A percentile compares a stretch with the other conserved stretches of the same genome.
These are phyloP conservation scores for Halictus quadricinctus DNA, from an alignment of 2,888 invertebrate genomes.

Conservation along the genomic window DNA sequence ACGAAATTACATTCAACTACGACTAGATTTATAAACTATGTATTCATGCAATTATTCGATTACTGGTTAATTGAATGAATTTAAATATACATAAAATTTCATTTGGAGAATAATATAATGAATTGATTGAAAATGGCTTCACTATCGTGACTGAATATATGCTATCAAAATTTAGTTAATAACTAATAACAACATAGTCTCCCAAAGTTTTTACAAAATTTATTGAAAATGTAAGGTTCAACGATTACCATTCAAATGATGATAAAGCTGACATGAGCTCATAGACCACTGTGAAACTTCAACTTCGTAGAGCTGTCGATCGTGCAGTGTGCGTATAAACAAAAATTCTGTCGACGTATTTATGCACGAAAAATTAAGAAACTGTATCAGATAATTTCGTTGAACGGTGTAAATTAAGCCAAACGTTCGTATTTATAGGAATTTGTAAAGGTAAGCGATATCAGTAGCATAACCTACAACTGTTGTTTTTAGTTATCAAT, in stretches of 20 bases:
- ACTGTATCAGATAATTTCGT: not conserved
- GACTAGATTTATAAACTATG: not conserved
- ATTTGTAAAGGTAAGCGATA: not conserved
- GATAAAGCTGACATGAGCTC: not conserved
- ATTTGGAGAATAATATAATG: not conserved
- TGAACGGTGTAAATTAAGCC: not conserved
- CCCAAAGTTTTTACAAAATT: not conserved
- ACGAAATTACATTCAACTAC: not conserved
- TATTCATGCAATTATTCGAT: not conserved
- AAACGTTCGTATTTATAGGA: not conserved
- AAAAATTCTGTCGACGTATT: not conserved
- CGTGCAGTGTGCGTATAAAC: not conserved
- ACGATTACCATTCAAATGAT: not conserved
- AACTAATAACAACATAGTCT: not conserved
- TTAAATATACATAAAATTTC: not conserved
- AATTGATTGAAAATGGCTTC: not conserved
- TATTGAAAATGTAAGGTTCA: not conserved
- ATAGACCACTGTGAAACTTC: not conserved
- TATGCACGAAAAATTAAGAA: not conserved
- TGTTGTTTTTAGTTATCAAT: not conserved
- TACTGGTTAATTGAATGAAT: not conserved
- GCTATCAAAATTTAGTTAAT: not conserved
- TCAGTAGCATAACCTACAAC: constrained; percentile 25
- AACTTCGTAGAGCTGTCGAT: not conserved
- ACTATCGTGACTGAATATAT: not conserved